Base-by-base conservation (phyloP, 53 echinoderm and acorn worm species). In the Patiria pectinifera region DNA sequence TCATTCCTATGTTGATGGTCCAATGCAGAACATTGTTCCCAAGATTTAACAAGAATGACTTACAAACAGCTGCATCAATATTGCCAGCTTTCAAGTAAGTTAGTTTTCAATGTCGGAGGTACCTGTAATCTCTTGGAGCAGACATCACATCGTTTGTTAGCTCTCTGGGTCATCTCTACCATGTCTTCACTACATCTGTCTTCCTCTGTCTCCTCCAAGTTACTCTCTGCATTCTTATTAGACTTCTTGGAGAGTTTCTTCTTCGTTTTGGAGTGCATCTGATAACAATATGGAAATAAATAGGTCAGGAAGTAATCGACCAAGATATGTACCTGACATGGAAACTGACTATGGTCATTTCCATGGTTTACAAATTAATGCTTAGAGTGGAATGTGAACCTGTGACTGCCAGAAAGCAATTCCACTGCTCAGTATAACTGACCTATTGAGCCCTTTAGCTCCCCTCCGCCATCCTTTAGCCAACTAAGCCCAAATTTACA, bases 71-170 rank as follows among this genome's bases (percentile, higher is more conserved):
- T 53, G 53, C 53, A 43, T 19, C 81, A 81, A 25, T 6, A 46
- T 46, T 43, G 25, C 45, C 48, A 81, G 48, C 18, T 81, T 83
- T 25, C 53, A 59, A 59, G 13, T n/a, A n/a, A n/a, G n/a, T n/a
- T n/a, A n/a, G n/a, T n/a, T n/a, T n/a, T n/a, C n/a, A n/a, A n/a
- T n/a, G n/a, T 77, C 2, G 87, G 24, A 4, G 83, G 23, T 92
- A 98, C 98, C 96, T 95, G 85, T 58, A 98, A 83, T 93, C 94
- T 91, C 48, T 95, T 93, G 43, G 83, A 75, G 84, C 98, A 98
- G 13, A 94, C 59, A 46, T 76, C 62, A 89, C 98, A 98, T 80
- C 98, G 91, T 71, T 91, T 93, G 23, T 83, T 94, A 44, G 91
- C 82, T 12, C 86, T 95, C 76, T 94, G 96, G 2, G 95, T 92